Evolutionary conservation across 2,888 invertebrate genomes (phyloP).

Genomic region (Thymelicus acteon): DNA sequence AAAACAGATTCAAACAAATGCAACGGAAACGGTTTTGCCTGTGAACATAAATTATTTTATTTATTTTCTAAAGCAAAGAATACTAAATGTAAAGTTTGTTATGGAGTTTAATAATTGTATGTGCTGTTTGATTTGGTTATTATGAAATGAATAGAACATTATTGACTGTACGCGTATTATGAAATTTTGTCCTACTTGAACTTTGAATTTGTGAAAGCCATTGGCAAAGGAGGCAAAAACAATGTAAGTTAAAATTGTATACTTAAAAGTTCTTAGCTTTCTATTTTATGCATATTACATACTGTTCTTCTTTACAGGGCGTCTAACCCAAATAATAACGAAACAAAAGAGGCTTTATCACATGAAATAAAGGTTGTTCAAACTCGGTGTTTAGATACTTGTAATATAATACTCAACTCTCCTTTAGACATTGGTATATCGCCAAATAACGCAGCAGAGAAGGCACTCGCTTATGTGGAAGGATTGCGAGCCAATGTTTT

Average conservation of each 20-base stretch:
- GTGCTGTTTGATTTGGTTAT: too few species aligned
- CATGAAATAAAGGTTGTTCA: slow-evolving; percentile 63
- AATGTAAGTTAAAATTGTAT: slow-evolving; percentile 11
- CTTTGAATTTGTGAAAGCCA: not conserved
- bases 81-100: too few species aligned
- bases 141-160: too few species aligned
- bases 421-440: slow-evolving; percentile 51
- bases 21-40: too few species aligned
- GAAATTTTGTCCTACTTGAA: too few species aligned
- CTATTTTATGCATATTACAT: slow-evolving; percentile 11
- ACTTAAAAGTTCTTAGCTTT: not conserved
- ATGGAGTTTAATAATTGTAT: too few species aligned
- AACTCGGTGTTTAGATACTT: slow-evolving; percentile 60
- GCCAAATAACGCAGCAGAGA: slow-evolving; percentile 54
- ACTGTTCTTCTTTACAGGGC: slow-evolving; percentile 50
- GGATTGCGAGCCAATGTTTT: slow-evolving; percentile 62
- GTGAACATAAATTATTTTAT: too few species aligned
- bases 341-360: slow-evolving; percentile 57
- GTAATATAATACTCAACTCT: slow-evolving; percentile 62
- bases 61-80: too few species aligned
- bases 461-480: slow-evolving; percentile 60
- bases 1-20: too few species aligned
- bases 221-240: not conserved
- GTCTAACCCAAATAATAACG: slow-evolving; percentile 55
- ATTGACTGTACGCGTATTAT: too few species aligned